Conservation (phyloP, 2,888 invertebrate genomes). For the Luperina nickerlii region DNA sequence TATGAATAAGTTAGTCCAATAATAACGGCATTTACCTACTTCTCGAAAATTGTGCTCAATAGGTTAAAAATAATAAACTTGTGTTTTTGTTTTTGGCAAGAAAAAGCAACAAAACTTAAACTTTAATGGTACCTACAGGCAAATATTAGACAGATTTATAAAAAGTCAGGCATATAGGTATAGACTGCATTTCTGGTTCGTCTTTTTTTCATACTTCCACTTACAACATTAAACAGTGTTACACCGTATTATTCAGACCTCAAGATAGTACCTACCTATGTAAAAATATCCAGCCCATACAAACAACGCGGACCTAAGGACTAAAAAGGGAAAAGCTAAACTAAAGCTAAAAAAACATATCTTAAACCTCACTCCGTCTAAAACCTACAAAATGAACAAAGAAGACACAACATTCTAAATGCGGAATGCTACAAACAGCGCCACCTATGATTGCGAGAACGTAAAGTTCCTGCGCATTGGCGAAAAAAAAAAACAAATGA, state of each 20-base stretch:
- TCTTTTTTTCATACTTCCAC: background rate
- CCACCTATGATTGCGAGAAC: constrained; percentile 32
- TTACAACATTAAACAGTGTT: background rate
- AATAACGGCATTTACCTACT: background rate
- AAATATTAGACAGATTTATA: background rate
- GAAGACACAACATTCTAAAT: background rate
- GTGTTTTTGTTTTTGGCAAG: background rate
- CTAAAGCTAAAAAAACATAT: background rate
- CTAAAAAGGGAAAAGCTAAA: background rate
- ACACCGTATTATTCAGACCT: too few species aligned
- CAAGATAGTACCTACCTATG: background rate
- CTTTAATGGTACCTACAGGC: background rate
- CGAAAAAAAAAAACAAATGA: background rate
- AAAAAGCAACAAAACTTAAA: background rate
- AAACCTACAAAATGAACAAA: background rate
- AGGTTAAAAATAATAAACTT: background rate
- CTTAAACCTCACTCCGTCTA: too few species aligned
- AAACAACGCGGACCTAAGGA: background rate
- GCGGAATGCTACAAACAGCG: constrained; percentile 32
- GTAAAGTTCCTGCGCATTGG: background rate
- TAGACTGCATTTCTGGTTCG: background rate
- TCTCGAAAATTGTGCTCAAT: too few species aligned
- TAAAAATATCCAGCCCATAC: background rate
- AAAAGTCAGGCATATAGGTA: background rate
- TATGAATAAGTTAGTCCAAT: background rate